Evolutionary conservation across 2,888 invertebrate genomes (phyloP).

Genomic region (Isotomurus palustris): DNA sequence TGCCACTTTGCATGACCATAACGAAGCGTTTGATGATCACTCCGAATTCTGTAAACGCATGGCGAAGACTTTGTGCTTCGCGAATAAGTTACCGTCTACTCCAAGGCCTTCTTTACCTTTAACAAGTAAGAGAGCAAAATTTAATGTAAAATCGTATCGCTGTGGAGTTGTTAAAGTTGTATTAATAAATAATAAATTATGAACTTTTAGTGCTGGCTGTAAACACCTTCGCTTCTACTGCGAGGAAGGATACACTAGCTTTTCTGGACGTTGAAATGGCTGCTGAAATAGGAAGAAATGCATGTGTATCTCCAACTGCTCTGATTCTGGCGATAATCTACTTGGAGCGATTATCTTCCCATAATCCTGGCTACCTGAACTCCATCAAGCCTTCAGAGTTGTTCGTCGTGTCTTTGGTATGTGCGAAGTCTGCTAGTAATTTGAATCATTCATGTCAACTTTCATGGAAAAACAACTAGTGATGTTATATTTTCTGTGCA

Average conservation of each 20-base stretch:
- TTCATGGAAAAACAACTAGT: neutral
- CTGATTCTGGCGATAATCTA: slow-evolving; percentile 89
- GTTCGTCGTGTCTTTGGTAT: slow-evolving; percentile 88
- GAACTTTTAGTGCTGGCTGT: slow-evolving; percentile 67
- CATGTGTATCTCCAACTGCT: slow-evolving; percentile 86
- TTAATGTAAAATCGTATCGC: neutral
- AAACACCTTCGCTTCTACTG: slow-evolving; percentile 73
- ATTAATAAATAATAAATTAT: neutral
- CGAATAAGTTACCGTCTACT: slow-evolving; percentile 63
- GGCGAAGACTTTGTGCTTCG: slow-evolving; percentile 83
- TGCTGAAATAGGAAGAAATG: slow-evolving; percentile 68
- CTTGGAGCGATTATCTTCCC: slow-evolving; percentile 71
- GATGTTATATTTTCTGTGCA: slow-evolving; percentile 51
- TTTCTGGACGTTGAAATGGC: slow-evolving; percentile 71
- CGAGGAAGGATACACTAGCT: slow-evolving; percentile 61
- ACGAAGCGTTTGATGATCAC: slow-evolving; percentile 59
- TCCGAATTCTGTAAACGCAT: slow-evolving; percentile 75
- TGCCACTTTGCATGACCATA: slow-evolving; percentile 6
- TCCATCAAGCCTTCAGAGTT: slow-evolving; percentile 82
- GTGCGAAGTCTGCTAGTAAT: slow-evolving; percentile 46
- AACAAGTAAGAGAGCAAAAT: slow-evolving; percentile 59
- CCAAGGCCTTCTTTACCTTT: slow-evolving; percentile 71
- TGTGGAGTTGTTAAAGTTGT: neutral
- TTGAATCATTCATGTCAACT: no score
- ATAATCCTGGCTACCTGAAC: slow-evolving; percentile 77